Evolutionary conservation across 2,113 vertebrate species (phyloP).

Genomic region (Crotalus helleri): DNA sequence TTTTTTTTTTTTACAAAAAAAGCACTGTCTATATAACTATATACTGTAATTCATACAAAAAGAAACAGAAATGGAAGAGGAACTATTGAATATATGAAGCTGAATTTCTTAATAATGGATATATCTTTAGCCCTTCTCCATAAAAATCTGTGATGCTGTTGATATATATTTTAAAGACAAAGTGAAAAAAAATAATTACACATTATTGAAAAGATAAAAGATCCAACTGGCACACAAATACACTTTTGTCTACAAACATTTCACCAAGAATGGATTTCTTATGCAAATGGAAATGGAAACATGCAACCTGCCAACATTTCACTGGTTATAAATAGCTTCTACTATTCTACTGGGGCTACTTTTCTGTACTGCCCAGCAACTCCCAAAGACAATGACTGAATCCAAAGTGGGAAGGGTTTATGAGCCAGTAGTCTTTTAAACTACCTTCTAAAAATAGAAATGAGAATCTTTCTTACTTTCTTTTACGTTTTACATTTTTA

Average conservation of each 20-base stretch:
- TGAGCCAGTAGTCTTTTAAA: not conserved
- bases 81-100: not conserved
- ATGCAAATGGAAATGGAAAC: not conserved
- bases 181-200: not conserved
- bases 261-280: not conserved
- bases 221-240: not conserved
- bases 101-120: not conserved
- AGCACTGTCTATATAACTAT: not conserved
- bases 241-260: not conserved
- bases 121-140: not conserved
- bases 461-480: not conserved
- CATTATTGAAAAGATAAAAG: not conserved
- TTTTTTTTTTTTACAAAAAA: too few relatives aligned
- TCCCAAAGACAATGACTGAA: not conserved
- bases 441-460: not conserved
- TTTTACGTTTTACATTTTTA: not conserved
- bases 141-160: not conserved
- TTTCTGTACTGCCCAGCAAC: not conserved
- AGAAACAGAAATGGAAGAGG: not conserved
- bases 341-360: not conserved
- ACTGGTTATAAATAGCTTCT: not conserved
- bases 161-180: not conserved
- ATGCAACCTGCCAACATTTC: not conserved
- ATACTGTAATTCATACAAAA: not conserved
- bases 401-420: not conserved